Conservation (phyloP, 2,888 invertebrate species). For the Agrochola lota region DNA sequence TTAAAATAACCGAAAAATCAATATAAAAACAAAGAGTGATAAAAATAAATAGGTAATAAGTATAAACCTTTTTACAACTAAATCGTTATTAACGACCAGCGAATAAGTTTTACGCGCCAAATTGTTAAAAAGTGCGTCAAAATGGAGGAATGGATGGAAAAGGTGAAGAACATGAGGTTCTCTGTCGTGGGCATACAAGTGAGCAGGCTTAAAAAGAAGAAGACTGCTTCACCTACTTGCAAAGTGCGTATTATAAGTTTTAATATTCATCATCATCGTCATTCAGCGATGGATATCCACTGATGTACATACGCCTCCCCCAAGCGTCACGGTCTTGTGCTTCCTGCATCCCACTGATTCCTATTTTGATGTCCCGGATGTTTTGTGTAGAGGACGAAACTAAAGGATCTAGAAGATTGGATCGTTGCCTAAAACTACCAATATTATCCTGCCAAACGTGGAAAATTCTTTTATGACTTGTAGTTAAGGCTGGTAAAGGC, state of each 20-base stretch:
- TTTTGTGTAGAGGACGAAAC: neutral
- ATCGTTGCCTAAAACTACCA: neutral
- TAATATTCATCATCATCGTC: neutral
- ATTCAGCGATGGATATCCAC: neutral
- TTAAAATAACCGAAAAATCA: conserved; percentile 7
- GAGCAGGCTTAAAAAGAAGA: conserved; percentile 66
- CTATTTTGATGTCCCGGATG: no score
- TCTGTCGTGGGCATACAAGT: conserved; percentile 80
- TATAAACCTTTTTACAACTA: neutral
- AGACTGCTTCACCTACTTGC: conserved; percentile 72
- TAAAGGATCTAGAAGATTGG: neutral
- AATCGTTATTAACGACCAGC: neutral
- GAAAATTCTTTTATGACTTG: neutral
- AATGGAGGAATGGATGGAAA: conserved; percentile 68
- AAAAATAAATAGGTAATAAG: neutral
- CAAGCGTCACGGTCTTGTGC: neutral
- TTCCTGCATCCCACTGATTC: neutral
- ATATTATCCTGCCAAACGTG: neutral
- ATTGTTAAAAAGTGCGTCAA: conserved; percentile 10
- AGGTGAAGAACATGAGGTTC: conserved; percentile 69
- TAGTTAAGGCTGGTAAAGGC: neutral
- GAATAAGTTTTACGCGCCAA: neutral
- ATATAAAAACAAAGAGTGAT: conserved; percentile 8
- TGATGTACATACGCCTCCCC: neutral
- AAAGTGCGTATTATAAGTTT: conserved; percentile 70